These are phyloP conservation scores for Ophion slaviceki DNA, from an alignment of 2,888 invertebrate genomes.

Conservation along the genomic window DNA sequence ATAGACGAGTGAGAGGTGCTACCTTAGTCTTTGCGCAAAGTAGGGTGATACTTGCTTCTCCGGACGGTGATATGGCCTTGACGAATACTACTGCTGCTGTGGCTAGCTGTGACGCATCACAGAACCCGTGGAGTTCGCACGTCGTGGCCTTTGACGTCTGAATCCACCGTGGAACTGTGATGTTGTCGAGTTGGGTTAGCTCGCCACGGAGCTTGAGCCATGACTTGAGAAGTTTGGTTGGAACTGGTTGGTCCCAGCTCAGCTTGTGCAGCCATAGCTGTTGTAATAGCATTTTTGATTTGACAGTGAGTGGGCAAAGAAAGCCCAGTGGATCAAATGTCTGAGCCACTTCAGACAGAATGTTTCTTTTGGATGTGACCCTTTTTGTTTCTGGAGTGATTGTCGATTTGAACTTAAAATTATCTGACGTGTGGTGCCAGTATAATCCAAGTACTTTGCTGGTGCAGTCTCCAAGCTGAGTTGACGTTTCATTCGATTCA, in stretches of 20 bases:
- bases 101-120: conserved; percentile 67
- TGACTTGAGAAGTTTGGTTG: not conserved
- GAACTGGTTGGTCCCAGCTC: not conserved
- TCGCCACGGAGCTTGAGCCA: conserved; percentile 4
- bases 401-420: too few species aligned
- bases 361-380: not conserved
- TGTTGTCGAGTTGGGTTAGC: not conserved
- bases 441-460: too few species aligned
- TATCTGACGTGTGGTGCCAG: too few species aligned
- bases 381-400: too few species aligned
- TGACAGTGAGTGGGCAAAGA: conserved; percentile 36
- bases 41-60: not conserved
- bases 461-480: not conserved
- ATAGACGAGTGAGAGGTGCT: conserved; percentile 63
- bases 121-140: conserved; percentile 66
- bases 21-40: conserved; percentile 64
- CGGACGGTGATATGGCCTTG: not conserved
- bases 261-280: conserved; percentile 36
- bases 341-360: not conserved
- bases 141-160: not conserved
- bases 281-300: conserved; percentile 49
- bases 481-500: not conserved
- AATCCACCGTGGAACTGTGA: conserved; percentile 54
- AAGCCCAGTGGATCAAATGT: conserved; percentile 49
- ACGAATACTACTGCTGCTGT: conserved; percentile 67